Base-by-base conservation (phyloP, 2,113 vertebrate genomes). In the Danionella cerebrum region DNA sequence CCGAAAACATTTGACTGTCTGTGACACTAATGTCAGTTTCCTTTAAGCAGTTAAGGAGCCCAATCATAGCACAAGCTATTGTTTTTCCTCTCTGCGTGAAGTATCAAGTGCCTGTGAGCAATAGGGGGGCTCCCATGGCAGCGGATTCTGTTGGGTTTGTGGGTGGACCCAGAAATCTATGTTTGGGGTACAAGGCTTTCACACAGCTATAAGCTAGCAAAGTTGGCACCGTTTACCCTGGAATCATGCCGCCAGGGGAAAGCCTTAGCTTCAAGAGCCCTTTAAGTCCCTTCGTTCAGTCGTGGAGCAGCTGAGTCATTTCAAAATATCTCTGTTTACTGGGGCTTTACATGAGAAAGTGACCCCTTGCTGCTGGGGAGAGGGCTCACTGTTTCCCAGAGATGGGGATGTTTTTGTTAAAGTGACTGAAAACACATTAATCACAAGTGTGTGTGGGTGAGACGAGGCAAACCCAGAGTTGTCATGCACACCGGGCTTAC, bases 271-370 rank as follows among this genome's bases (percentile, higher is more conserved):
- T 69, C 29, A 51, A 67, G 70, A 69, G 60, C 50, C 64, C 29
- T 57, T 57, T 78, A 79, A 76, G 76, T 64, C 69, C 41, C 67
- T 19, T 73, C 55, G 22, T 47, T 62, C 66, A 78, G 55, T 33
- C 42, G 55, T 52, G 71, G 74, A 77, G 68, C 58, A 73, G 78
- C 78, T 88, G 82, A 85, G 71, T 83, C 81, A 78, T 73, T 59
- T 77, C 60, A 38, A 71, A 76, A 57, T 72, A 33, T 62, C 51
- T 63, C 41, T 77, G 79, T 84, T 86, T 83, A 74, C 81, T 67
- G 65, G 19, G 57, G 53, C 21, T 38, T 67, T 47, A 54, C 58
- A 79, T 67, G 53, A 66, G 66, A 75, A 62, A 70, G 63, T 65
- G 58, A 67, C 22, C 11, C 57, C 71, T 65, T 70, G 65, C 39